Evolutionary conservation across 2,797 vertebrate species (phyloP).

Genomic region (Antennarius maculatus): DNA sequence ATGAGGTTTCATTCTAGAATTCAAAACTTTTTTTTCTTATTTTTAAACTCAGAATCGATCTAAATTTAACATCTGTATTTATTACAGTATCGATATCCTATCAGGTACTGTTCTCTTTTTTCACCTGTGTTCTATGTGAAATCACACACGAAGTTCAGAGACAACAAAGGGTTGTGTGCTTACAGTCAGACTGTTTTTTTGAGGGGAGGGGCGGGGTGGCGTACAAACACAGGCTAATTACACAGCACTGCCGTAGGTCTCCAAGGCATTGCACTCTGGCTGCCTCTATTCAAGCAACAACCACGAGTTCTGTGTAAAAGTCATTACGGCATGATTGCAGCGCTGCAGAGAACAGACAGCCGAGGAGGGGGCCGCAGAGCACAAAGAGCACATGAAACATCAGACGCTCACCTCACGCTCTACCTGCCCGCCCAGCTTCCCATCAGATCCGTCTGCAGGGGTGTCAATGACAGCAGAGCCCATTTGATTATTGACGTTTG

Average conservation of each 20-base stretch:
- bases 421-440: slow-evolving; percentile 37
- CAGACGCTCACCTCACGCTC: slow-evolving; percentile 31
- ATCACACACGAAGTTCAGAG: slow-evolving; percentile 52
- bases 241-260: slow-evolving; percentile 78
- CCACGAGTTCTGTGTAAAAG: slow-evolving; percentile 79
- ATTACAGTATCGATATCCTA: slow-evolving; percentile 38
- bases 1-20: slow-evolving; percentile 13
- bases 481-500: slow-evolving; percentile 25
- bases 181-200: slow-evolving; percentile 33
- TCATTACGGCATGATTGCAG: slow-evolving; percentile 81
- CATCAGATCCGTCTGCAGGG: slow-evolving; percentile 36
- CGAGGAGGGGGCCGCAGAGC: slow-evolving; percentile 18
- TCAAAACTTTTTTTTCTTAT: background rate
- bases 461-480: slow-evolving; percentile 49
- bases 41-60: background rate
- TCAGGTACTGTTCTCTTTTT: slow-evolving; percentile 40
- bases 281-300: slow-evolving; percentile 76
- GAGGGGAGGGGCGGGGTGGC: slow-evolving; percentile 17
- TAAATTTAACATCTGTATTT: slow-evolving; percentile 18
- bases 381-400: slow-evolving; percentile 24
- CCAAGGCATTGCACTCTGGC: slow-evolving; percentile 80
- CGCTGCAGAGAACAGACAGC: slow-evolving; percentile 58
- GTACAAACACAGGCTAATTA: slow-evolving; percentile 83
- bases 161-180: slow-evolving; percentile 71
- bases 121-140: slow-evolving; percentile 55